A percentile compares a stretch with the other conserved stretches of the same genome.
Evolutionary conservation across 2,113 vertebrate species (phyloP).

Genomic region (Platycercus adscitus): DNA sequence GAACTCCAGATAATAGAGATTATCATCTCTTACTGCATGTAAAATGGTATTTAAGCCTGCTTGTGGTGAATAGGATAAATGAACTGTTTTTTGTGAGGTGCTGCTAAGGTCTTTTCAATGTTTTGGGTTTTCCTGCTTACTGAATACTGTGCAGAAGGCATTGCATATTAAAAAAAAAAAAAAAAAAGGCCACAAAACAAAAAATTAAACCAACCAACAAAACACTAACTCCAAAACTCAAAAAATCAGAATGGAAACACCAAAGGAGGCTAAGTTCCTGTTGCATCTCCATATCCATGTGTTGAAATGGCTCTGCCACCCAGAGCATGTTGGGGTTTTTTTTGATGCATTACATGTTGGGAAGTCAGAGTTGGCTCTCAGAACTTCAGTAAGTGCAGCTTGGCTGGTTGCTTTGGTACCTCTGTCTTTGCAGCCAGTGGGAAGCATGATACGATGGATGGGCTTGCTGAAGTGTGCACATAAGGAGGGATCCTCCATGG

Average conservation of each 20-base stretch:
- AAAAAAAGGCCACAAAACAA: too few relatives aligned
- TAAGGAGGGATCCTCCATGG: neutral
- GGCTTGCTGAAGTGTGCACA: accelerated
- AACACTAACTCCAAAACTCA: neutral
- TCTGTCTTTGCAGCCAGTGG: too few relatives aligned
- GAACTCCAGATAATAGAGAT: neutral
- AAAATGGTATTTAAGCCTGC: neutral
- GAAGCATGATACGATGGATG: neutral
- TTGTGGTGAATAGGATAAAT: neutral
- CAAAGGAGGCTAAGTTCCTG: neutral
- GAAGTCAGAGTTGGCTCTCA: neutral
- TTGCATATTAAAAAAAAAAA: neutral
- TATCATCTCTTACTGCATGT: neutral
- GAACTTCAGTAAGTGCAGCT: neutral
- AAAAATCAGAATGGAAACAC: neutral
- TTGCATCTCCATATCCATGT: neutral
- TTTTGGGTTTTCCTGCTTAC: neutral
- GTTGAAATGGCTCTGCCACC: neutral
- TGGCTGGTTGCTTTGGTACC: neutral
- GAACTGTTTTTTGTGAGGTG: neutral
- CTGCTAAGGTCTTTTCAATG: neutral
- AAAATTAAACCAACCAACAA: neutral
- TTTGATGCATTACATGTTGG: neutral
- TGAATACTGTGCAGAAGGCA: neutral
- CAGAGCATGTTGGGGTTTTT: neutral